A percentile compares a stretch with the other conserved stretches of the same genome.
phyloP scores from a whole-genome alignment of 2,797 vertebrate genomes.

The Remorina albescens region DNA sequence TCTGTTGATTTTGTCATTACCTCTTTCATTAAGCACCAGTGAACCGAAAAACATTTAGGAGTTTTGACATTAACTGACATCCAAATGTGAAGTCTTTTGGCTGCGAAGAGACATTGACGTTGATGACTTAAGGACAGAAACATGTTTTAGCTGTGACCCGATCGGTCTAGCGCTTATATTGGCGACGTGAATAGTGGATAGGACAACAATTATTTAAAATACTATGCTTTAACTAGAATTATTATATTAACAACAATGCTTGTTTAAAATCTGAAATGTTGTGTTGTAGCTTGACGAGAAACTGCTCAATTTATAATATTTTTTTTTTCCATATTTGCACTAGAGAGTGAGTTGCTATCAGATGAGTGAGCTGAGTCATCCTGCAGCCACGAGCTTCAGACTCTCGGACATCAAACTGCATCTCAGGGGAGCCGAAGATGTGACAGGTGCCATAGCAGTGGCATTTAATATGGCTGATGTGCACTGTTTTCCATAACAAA shows the following conservation, averaged over 20 bases:
- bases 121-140: background rate
- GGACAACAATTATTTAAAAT: background rate
- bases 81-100: background rate
- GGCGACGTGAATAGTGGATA: background rate
- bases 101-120: background rate
- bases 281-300: background rate
- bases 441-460: background rate
- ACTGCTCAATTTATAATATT: constrained; percentile 23
- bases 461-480: constrained; percentile 7
- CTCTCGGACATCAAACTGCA: background rate
- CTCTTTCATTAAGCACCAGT: background rate
- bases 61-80: background rate
- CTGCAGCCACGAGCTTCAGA: background rate
- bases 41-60: background rate
- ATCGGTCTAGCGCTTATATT: background rate
- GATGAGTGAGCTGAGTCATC: constrained; percentile 15
- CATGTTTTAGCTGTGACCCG: background rate
- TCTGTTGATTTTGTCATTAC: constrained; percentile 11
- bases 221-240: too few relatives aligned
- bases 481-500: constrained; percentile 4
- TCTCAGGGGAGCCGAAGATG: background rate
- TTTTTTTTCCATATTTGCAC: constrained; percentile 12
- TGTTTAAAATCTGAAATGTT: background rate
- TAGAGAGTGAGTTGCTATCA: constrained; percentile 1
- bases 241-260: background rate